Base-by-base conservation (phyloP, 2,888 invertebrate species). In the Agrochola circellaris region DNA sequence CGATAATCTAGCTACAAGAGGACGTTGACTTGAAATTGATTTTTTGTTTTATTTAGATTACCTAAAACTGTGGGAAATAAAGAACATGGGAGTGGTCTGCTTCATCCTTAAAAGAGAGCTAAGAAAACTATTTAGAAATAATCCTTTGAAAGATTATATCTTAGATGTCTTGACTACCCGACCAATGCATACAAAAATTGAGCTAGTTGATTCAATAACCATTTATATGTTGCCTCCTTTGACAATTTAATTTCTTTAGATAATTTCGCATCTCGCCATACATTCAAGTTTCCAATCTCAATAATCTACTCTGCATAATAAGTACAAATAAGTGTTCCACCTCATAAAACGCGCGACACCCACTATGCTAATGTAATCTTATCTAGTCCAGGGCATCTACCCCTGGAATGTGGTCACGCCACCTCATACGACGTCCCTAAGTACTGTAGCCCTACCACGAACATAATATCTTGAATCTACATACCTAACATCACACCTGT, bases 331-430 rank as follows among this genome's bases (percentile, higher is more conserved):
- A 54, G 20, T 4, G 6, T 20, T 8, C 48, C 23, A 70, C 23
- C 42, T 71, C 78, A 69, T 75, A 81, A 66, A 84, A 60, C 45
- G 61, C 17, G n/a, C 62, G 58, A 67, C 61, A 66, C 48, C 42
- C 48, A 56, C 38, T 72, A 81, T 81, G 81, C 48, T 45, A 84
- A 80, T 80, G 20, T 68, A 65, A 84, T 80, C 67, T 80, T 60
- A 82, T 75, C 81, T 75, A 64, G 61, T n/a, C 6, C 42, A 67
- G 74, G 66, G 38, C 66, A 67, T 79, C 61, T 54, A 84, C 80
- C 80, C 61, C 26, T 61, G 62, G 70, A 80, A 82, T 83, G 84
- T 73, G n/a, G 51, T 45, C 69, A 8, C 20, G 60, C 74, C 30
- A 64, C 30, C 62, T 51, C 30, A 30, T 67, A 20, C 38, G 0